phyloP scores from a whole-genome alignment of 1,140 invertebrate genomes.

The Drosophila trapezifrons region DNA sequence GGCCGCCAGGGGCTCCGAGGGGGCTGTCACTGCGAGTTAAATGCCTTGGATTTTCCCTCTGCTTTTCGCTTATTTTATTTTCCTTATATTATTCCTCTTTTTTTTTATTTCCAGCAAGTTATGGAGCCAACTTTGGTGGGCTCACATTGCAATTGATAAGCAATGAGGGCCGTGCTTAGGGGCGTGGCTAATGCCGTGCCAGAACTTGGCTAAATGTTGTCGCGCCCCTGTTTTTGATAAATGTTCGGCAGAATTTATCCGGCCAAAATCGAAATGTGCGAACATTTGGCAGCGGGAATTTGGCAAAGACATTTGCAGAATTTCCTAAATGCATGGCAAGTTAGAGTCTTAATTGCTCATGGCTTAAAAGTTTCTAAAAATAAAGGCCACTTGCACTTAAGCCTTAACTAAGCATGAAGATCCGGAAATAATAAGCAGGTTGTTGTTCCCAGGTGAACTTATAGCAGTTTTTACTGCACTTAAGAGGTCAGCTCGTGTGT shows the following conservation, averaged over 20 bases:
- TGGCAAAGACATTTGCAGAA: conserved; percentile 17
- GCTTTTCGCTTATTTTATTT: conserved; percentile 16
- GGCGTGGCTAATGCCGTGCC: conserved; percentile 66
- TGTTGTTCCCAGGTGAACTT: not conserved
- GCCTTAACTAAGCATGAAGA: not conserved
- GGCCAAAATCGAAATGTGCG: conserved; percentile 36
- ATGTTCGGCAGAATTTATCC: conserved; percentile 38
- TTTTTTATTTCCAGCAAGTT: conserved; percentile 46
- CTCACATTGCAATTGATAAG: conserved; percentile 73
- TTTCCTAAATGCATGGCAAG: not conserved
- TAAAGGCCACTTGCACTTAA: not conserved
- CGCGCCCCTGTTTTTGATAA: conserved; percentile 68
- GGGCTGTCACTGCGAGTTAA: conserved; percentile 72
- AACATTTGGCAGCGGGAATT: conserved; percentile 29
- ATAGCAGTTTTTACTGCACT: not conserved
- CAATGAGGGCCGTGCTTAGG: conserved; percentile 29
- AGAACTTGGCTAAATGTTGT: conserved; percentile 61
- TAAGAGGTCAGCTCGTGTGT: not conserved
- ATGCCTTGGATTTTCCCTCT: conserved; percentile 65
- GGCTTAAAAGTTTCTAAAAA: not conserved
- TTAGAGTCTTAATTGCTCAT: conserved; percentile 1
- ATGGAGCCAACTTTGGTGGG: conserved; percentile 64
- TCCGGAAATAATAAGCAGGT: not conserved
- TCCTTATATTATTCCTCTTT: conserved; percentile 1
- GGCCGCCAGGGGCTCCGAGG: conserved; percentile 36